Percentiles rank a stretch among this genome's conserved stretches.
Conservation (phyloP, 2,113 vertebrate species). For the Melanocharis versteri region DNA sequence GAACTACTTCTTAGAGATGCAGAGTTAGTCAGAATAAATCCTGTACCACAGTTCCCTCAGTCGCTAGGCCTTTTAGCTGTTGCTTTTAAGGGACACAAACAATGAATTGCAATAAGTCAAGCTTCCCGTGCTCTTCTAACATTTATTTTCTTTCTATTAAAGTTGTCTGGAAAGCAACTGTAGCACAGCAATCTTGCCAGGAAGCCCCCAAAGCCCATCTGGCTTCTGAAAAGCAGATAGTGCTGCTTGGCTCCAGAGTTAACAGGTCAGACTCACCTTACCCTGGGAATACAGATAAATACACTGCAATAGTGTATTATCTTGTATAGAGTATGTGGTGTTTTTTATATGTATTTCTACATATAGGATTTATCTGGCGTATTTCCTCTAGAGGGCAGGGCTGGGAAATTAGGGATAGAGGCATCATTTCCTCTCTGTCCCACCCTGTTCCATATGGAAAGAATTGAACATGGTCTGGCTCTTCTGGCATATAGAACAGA, state of each 20-base stretch:
- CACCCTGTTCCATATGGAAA: background rate
- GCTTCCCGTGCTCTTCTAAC: background rate
- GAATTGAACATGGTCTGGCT: background rate
- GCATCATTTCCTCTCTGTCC: background rate
- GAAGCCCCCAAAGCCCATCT: background rate
- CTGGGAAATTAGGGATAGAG: background rate
- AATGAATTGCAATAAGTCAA: background rate
- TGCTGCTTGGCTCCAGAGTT: background rate
- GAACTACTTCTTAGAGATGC: background rate
- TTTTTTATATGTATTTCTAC: background rate
- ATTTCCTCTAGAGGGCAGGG: background rate
- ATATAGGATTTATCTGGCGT: background rate
- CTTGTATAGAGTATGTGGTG: too few relatives aligned
- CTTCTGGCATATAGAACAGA: background rate
- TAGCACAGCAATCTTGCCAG: background rate
- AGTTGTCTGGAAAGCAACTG: background rate
- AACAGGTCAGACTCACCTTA: background rate
- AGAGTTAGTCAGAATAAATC: constrained; percentile 44
- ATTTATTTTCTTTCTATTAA: background rate
- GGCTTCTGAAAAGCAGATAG: background rate
- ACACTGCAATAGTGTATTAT: accelerated
- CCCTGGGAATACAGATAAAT: background rate
- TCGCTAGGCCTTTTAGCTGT: background rate
- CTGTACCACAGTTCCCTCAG: background rate
- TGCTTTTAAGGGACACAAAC: background rate